Conservation (phyloP, 2,113 vertebrate species). For the Prionailurus viverrinus region DNA sequence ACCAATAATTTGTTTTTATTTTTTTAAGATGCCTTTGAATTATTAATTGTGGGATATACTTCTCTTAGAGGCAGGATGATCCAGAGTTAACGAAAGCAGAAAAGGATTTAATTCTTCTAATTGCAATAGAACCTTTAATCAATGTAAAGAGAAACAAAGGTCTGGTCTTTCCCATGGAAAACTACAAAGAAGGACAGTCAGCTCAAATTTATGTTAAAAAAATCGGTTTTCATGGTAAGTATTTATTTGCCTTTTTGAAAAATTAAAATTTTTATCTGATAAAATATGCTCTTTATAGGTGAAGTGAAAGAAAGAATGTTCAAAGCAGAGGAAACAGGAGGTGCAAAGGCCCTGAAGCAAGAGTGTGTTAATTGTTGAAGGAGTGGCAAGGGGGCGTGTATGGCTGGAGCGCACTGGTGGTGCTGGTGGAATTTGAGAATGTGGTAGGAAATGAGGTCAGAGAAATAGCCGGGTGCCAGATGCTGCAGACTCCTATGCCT, state of each 20-base stretch:
- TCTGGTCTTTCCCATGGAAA: constrained; percentile 53
- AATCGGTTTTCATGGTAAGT: constrained; percentile 79
- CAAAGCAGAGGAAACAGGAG: not conserved
- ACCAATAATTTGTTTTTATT: constrained; percentile 23
- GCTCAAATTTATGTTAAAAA: constrained; percentile 66
- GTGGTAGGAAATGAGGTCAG: not conserved
- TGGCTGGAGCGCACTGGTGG: too few relatives aligned
- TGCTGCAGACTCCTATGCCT: not conserved
- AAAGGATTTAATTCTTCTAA: constrained; percentile 91
- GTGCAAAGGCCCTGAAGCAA: not conserved
- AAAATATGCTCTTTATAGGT: not conserved
- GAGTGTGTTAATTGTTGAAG: not conserved
- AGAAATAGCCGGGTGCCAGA: not conserved
- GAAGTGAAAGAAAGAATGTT: not conserved
- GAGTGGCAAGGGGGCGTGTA: fast-evolving
- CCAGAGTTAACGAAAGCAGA: constrained; percentile 89
- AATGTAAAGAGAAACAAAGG: constrained; percentile 83
- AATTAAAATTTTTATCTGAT: not conserved
- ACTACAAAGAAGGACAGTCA: constrained; percentile 52
- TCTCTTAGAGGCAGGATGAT: constrained; percentile 88
- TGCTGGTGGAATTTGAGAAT: not conserved
- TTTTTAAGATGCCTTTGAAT: not conserved
- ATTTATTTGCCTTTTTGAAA: constrained; percentile 29
- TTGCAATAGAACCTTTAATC: constrained; percentile 87
- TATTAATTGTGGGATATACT: not conserved